Evolutionary conservation across 2,888 invertebrate genomes (phyloP).

Genomic region (Drosophila putrida): DNA sequence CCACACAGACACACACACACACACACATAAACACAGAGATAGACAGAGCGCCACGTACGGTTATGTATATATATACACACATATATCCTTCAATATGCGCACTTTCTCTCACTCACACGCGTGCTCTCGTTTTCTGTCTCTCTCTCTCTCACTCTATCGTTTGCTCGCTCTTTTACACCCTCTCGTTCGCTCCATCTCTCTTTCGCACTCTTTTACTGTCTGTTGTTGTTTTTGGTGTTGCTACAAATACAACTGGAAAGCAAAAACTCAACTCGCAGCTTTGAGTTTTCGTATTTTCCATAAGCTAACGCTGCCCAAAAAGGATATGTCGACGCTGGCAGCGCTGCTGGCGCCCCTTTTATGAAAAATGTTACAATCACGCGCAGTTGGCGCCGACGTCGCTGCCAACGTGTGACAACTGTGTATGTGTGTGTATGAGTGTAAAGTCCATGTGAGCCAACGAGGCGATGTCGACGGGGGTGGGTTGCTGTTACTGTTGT

Average conservation of each 20-base stretch:
- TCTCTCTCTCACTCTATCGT: conserved; percentile 35
- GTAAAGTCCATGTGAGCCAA: conserved; percentile 74
- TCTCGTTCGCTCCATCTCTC: conserved; percentile 29
- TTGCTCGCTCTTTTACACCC: conserved; percentile 23
- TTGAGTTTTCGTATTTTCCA: conserved; percentile 68
- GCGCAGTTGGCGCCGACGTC: conserved; percentile 64
- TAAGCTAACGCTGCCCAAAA: conserved; percentile 64
- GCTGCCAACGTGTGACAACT: conserved; percentile 77
- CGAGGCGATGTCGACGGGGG: conserved; percentile 55
- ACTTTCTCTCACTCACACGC: conserved; percentile 40
- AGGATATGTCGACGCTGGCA: conserved; percentile 57
- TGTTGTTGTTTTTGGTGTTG: conserved; percentile 16
- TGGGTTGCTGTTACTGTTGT: conserved; percentile 41
- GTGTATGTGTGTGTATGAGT: conserved; percentile 47
- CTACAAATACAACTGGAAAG: conserved; percentile 59
- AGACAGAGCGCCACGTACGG: conserved; percentile 61
- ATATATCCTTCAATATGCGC: conserved; percentile 42
- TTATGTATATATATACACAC: conserved; percentile 38
- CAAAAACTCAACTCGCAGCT: conserved; percentile 75
- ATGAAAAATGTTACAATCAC: conserved; percentile 80
- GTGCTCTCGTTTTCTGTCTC: conserved; percentile 9
- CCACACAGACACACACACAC: conserved; percentile 38
- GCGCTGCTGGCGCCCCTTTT: conserved; percentile 57
- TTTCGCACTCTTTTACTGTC: neutral
- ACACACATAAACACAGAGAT: conserved; percentile 34